phyloP scores from a whole-genome alignment of 2,888 invertebrate species.

The Plusia festucae region DNA sequence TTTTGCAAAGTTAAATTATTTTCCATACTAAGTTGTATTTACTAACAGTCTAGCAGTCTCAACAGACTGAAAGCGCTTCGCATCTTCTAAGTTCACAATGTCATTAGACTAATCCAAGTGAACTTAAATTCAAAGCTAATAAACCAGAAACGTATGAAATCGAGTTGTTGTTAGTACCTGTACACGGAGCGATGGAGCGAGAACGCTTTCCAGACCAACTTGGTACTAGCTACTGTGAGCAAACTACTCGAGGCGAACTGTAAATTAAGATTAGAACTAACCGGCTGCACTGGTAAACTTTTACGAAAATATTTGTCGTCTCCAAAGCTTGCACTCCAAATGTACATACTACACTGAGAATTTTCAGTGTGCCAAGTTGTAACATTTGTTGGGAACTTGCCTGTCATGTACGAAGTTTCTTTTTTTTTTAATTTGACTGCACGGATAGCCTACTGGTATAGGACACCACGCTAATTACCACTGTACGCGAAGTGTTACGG shows the following conservation, averaged over 20 bases:
- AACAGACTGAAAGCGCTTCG: too few relatives aligned
- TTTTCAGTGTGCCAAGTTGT: slow-evolving; percentile 49
- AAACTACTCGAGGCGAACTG: slow-evolving; percentile 69
- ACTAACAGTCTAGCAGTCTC: too few relatives aligned
- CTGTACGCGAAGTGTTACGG: too few relatives aligned
- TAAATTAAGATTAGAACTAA: slow-evolving; percentile 81
- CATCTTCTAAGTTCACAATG: too few relatives aligned
- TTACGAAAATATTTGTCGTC: slow-evolving; percentile 75
- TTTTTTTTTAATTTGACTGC: too few relatives aligned
- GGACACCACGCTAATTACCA: too few relatives aligned
- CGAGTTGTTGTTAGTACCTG: slow-evolving; percentile 60
- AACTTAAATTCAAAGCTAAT: slow-evolving; percentile 58
- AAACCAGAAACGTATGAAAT: slow-evolving; percentile 59
- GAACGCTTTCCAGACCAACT: slow-evolving; percentile 55
- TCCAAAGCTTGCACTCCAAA: slow-evolving; percentile 52
- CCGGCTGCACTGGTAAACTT: slow-evolving; percentile 67
- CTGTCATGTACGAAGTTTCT: slow-evolving; percentile 44
- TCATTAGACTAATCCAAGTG: slow-evolving; percentile 25
- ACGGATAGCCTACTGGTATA: too few relatives aligned
- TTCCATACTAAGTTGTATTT: too few relatives aligned
- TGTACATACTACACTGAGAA: slow-evolving; percentile 42
- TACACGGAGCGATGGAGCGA: slow-evolving; percentile 38
- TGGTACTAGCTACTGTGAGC: slow-evolving; percentile 61
- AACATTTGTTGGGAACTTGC: slow-evolving; percentile 52
- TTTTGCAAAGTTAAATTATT: too few relatives aligned